phyloP scores from a whole-genome alignment of 2,888 invertebrate species.

The Acrobasis consociella region DNA sequence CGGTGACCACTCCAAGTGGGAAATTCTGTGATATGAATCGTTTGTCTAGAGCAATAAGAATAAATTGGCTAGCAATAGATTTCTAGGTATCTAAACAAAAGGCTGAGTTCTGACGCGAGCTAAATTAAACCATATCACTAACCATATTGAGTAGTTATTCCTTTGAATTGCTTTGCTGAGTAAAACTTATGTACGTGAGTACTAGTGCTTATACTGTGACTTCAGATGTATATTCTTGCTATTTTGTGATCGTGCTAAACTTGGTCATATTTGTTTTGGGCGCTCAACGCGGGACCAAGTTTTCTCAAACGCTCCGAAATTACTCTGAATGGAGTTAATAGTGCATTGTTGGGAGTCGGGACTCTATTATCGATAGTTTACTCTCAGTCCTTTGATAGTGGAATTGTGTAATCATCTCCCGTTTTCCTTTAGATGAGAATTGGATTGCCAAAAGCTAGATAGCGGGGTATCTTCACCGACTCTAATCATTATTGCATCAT shows the following conservation, averaged over 20 bases:
- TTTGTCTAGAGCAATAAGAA: too few relatives aligned
- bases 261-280: conserved; percentile 27
- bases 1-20: too few relatives aligned
- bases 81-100: too few relatives aligned
- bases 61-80: too few relatives aligned
- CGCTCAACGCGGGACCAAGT: conserved; percentile 22
- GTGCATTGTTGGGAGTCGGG: conserved; percentile 42
- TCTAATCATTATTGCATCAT: too few relatives aligned
- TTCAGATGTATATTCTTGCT: neutral
- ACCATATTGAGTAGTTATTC: too few relatives aligned
- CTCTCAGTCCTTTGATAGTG: neutral
- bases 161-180: too few relatives aligned
- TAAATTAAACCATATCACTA: too few relatives aligned
- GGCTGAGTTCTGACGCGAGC: too few relatives aligned
- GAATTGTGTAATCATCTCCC: neutral
- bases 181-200: too few relatives aligned
- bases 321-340: conserved; percentile 45
- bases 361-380: conserved; percentile 32
- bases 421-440: too few relatives aligned
- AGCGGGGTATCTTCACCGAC: neutral
- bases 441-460: neutral
- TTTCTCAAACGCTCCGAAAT: conserved; percentile 43
- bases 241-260: neutral
- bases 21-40: too few relatives aligned
- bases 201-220: neutral